Evolutionary conservation across 2,797 vertebrate genomes (phyloP).

Genomic region (Enteromius mattozi): DNA sequence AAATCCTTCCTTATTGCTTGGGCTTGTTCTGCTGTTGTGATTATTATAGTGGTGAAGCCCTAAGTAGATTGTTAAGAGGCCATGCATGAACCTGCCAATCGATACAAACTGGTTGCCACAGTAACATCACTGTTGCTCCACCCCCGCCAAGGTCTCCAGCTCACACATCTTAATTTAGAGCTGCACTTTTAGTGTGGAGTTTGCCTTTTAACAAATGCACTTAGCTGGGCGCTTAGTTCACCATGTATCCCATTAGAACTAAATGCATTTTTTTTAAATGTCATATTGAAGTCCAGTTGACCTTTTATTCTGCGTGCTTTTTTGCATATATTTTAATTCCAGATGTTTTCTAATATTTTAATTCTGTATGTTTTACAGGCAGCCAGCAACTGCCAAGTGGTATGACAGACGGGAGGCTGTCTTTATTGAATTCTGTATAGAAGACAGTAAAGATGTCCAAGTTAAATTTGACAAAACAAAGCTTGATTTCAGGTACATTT

Average conservation of each 20-base stretch:
- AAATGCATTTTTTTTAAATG: background rate
- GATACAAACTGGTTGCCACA: background rate
- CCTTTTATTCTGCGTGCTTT: background rate
- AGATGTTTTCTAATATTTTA: background rate
- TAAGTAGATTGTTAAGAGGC: constrained; percentile 48
- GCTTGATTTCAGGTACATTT: constrained; percentile 88
- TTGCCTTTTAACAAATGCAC: constrained; percentile 6
- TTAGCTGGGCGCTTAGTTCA: background rate
- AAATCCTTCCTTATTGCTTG: background rate
- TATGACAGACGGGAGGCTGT: constrained; percentile 95
- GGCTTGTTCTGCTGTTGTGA: background rate
- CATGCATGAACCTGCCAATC: constrained; percentile 35
- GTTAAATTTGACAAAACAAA: constrained; percentile 91
- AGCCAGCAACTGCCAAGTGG: constrained; percentile 94
- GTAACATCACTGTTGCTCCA: constrained; percentile 25
- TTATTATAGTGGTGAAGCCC: background rate
- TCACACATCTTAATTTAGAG: background rate
- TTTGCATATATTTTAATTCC: background rate
- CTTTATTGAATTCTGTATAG: constrained; percentile 94
- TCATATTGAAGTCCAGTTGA: background rate
- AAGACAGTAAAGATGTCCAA: constrained; percentile 95
- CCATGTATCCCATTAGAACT: background rate
- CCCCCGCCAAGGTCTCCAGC: background rate
- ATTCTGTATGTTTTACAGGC: constrained; percentile 74
- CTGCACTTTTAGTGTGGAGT: background rate